phyloP scores from a whole-genome alignment of 2,797 vertebrate species.

The Furcifer pardalis region DNA sequence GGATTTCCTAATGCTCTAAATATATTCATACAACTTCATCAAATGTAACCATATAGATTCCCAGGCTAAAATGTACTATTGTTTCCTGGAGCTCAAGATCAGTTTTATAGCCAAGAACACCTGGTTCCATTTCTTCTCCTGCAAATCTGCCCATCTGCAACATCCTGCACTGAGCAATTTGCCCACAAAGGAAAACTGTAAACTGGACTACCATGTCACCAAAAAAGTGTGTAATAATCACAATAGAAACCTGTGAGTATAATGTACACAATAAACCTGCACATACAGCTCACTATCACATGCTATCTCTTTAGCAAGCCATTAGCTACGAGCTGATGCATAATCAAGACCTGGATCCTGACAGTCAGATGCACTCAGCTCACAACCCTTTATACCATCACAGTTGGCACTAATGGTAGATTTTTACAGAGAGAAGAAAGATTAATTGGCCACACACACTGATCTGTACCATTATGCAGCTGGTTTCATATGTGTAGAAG shows the following conservation, averaged over 20 bases:
- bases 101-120: background rate
- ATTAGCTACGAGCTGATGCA: slow-evolving; percentile 23
- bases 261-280: slow-evolving; percentile 21
- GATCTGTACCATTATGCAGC: slow-evolving; percentile 24
- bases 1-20: background rate
- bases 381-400: slow-evolving; percentile 25
- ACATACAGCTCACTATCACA: slow-evolving; percentile 20
- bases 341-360: slow-evolving; percentile 17
- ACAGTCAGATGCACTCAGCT: slow-evolving; percentile 11
- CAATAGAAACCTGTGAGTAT: background rate
- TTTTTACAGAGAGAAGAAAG: slow-evolving; percentile 41
- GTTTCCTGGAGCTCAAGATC: background rate
- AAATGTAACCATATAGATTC: background rate
- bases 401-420: slow-evolving; percentile 27
- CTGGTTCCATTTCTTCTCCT: slow-evolving; percentile 7
- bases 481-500: slow-evolving; percentile 49
- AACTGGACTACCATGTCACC: background rate
- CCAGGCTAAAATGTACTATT: background rate
- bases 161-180: background rate
- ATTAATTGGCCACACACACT: slow-evolving; percentile 26
- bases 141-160: background rate
- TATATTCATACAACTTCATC: background rate
- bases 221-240: slow-evolving; percentile 6
- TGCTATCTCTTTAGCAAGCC: slow-evolving; percentile 24
- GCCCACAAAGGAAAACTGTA: background rate